Percentiles rank a stretch among this genome's conserved stretches.
These are phyloP conservation scores for Myanophis thanlyinensis DNA, from an alignment of 2,113 vertebrate species.

Conservation along the genomic window DNA sequence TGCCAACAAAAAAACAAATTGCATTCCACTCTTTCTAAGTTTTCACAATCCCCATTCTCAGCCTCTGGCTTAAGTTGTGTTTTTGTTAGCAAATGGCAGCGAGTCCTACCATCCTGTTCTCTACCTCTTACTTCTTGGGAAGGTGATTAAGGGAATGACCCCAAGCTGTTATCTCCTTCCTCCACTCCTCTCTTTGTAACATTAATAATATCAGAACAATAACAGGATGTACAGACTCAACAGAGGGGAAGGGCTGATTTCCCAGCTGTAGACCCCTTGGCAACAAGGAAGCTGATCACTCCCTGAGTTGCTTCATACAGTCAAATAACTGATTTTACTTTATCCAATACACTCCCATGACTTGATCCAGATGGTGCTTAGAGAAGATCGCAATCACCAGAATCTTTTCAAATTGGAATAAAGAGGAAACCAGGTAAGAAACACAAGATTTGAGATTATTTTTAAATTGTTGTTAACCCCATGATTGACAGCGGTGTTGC, in stretches of 20 bases:
- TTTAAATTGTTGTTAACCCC: not conserved
- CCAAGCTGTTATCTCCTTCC: constrained; percentile 72
- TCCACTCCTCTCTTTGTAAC: constrained; percentile 66
- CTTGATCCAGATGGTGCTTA: constrained; percentile 27
- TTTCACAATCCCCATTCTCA: not conserved
- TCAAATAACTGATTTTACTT: constrained; percentile 33
- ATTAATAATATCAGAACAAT: constrained; percentile 74
- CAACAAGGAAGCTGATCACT: constrained; percentile 61
- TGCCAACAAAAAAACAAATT: not conserved
- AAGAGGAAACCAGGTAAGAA: constrained; percentile 47
- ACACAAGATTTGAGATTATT: rapidly evolving
- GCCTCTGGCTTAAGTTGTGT: not conserved
- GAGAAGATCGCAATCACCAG: not conserved
- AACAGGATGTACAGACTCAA: constrained; percentile 79
- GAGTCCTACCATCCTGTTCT: constrained; percentile 41
- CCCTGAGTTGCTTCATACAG: constrained; percentile 50
- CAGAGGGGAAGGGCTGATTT: constrained; percentile 74
- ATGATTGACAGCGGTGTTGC: not conserved
- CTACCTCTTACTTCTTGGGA: constrained; percentile 38
- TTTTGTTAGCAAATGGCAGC: not conserved
- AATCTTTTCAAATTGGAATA: constrained; percentile 7
- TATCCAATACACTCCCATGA: not conserved
- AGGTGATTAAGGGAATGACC: constrained; percentile 53
- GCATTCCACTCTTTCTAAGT: not conserved
- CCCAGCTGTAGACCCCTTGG: constrained; percentile 66